Conservation (phyloP, 2,797 vertebrate species). For the Melanotaenia trifasciata region DNA sequence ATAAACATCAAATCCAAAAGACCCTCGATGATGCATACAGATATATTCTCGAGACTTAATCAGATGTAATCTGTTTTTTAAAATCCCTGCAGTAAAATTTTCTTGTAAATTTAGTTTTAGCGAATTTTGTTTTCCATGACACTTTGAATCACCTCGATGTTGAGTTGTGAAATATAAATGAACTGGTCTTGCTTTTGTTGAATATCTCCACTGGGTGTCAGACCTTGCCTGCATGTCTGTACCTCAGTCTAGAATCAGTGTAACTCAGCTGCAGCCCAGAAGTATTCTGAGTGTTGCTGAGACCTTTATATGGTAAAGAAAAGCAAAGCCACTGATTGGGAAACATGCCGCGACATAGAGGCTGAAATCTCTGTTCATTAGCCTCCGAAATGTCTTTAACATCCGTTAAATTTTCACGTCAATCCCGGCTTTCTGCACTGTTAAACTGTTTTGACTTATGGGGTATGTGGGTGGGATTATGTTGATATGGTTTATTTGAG, state of each 20-base stretch:
- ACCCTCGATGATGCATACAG: too few relatives aligned
- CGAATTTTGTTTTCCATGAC: too few relatives aligned
- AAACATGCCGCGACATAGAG: conserved; percentile 16
- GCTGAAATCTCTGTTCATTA: conserved; percentile 52
- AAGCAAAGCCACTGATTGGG: conserved; percentile 42
- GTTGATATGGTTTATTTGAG: conserved; percentile 69
- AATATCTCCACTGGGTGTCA: conserved; percentile 74
- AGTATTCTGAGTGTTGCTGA: neutral
- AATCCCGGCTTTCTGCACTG: conserved; percentile 17
- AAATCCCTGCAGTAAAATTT: too few relatives aligned
- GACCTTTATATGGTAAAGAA: conserved; percentile 16
- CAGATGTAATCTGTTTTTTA: too few relatives aligned
- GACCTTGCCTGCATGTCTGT: conserved; percentile 15
- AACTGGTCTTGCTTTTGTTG: neutral
- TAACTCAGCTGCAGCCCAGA: neutral
- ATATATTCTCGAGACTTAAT: too few relatives aligned
- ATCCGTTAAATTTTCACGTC: conserved; percentile 53
- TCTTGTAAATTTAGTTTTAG: too few relatives aligned
- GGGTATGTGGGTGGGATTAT: conserved; percentile 58
- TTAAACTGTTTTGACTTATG: conserved; percentile 46
- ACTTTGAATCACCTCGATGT: too few relatives aligned
- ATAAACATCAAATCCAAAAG: too few relatives aligned
- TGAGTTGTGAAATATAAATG: neutral
- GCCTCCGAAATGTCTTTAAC: conserved; percentile 26
- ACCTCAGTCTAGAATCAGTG: neutral